phyloP scores from a whole-genome alignment of 2,113 vertebrate genomes.

The Pygoscelis adeliae region DNA sequence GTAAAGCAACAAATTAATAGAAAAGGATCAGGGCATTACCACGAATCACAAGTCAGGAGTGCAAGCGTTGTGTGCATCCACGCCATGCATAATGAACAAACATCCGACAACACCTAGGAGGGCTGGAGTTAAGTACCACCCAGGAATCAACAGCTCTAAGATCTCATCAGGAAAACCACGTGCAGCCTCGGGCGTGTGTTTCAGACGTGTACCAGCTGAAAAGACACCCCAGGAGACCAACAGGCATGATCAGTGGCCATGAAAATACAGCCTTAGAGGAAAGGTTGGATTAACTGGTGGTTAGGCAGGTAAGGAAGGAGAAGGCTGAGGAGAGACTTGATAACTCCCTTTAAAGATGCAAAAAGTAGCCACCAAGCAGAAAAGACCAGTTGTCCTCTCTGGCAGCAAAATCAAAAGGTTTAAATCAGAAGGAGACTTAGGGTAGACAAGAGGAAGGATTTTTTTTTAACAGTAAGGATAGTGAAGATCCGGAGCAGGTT shows the following conservation, averaged over 20 bases:
- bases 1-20: background rate
- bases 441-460: background rate
- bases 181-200: background rate
- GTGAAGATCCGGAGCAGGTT: background rate
- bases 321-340: background rate
- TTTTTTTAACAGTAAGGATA: background rate
- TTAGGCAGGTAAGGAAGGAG: background rate
- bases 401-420: background rate
- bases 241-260: background rate
- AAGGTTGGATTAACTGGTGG: background rate
- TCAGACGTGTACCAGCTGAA: background rate
- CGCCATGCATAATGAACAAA: background rate
- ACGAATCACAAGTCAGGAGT: background rate
- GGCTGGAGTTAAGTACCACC: background rate
- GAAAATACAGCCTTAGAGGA: background rate
- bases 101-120: background rate
- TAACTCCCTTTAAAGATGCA: background rate
- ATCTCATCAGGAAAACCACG: background rate
- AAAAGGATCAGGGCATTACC: background rate
- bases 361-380: background rate
- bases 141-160: background rate
- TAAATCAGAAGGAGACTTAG: background rate
- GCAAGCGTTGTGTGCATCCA: rapidly evolving
- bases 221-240: background rate
- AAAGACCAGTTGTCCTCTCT: background rate